These are phyloP conservation scores for Parotocinclus haroldoi DNA, from an alignment of 2,797 vertebrate species.

Conservation along the genomic window DNA sequence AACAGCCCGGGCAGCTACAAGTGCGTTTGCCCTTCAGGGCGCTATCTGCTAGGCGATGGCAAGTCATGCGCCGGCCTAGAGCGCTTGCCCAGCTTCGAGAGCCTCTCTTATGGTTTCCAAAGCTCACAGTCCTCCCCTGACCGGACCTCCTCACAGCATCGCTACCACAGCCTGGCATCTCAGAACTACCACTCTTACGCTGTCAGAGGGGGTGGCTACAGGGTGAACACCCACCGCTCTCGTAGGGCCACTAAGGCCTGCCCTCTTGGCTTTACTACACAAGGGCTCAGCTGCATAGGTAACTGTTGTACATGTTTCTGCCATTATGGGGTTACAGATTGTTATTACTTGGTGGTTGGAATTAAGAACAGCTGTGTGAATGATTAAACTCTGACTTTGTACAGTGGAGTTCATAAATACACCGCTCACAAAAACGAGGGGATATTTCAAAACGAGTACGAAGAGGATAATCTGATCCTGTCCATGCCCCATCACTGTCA, in stretches of 20 bases:
- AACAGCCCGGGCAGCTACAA: conserved; percentile 94
- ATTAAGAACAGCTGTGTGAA: too few species aligned
- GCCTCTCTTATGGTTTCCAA: conserved; percentile 80
- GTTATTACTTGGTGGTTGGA: neutral
- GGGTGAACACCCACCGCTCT: conserved; percentile 55
- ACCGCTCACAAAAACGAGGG: too few species aligned
- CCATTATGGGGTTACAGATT: neutral
- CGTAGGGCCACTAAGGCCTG: conserved; percentile 74
- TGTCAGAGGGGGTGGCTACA: conserved; percentile 49
- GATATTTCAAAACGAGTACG: too few species aligned
- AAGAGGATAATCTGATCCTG: too few species aligned
- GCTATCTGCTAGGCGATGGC: conserved; percentile 89
- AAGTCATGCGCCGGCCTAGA: conserved; percentile 95
- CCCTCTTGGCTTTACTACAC: conserved; percentile 83
- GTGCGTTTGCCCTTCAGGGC: conserved; percentile 90
- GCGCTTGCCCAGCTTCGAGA: conserved; percentile 81
- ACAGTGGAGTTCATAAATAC: too few species aligned
- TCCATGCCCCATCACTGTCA: too few species aligned
- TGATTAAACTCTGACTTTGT: too few species aligned
- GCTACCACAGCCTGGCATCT: conserved; percentile 88
- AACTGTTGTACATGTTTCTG: conserved; percentile 69
- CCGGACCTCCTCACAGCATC: conserved; percentile 75
- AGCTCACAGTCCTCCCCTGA: conserved; percentile 77
- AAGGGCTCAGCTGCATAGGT: conserved; percentile 84
- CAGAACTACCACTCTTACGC: conserved; percentile 86